Evolutionary conservation across 2,113 vertebrate species (phyloP).

Genomic region (Nibea coibor): DNA sequence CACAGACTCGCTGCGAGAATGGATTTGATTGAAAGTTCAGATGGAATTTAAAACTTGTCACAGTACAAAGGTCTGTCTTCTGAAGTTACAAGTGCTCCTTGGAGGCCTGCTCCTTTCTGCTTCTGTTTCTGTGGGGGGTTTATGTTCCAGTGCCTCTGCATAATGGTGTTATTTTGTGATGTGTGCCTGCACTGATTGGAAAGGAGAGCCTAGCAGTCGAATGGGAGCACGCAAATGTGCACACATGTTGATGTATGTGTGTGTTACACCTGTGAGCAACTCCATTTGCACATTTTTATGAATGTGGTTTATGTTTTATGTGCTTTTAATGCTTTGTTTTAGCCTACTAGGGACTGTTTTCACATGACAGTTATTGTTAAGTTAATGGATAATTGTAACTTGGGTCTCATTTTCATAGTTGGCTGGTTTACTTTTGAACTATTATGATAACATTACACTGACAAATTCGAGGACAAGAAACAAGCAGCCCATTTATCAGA

Average conservation of each 20-base stretch:
- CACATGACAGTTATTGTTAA: conserved; percentile 13
- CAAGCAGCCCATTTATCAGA: background rate
- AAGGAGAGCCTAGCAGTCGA: background rate
- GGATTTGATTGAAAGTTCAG: conserved; percentile 72
- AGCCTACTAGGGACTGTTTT: background rate
- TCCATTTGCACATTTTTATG: conserved; percentile 35
- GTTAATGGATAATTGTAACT: background rate
- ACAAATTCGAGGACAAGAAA: background rate
- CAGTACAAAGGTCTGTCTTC: conserved; percentile 57
- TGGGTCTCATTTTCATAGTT: background rate
- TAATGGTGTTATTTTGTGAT: conserved; percentile 46
- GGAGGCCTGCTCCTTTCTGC: conserved; percentile 32
- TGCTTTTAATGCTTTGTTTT: conserved; percentile 32
- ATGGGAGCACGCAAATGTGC: conserved; percentile 8
- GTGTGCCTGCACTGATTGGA: conserved; percentile 51
- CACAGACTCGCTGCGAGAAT: conserved; percentile 15
- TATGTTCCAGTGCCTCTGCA: conserved; percentile 43
- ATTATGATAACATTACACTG: background rate
- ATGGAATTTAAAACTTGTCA: conserved; percentile 65
- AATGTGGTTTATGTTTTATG: conserved; percentile 7
- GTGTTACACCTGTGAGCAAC: conserved; percentile 29
- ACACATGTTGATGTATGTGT: background rate
- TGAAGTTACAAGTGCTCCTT: conserved; percentile 55
- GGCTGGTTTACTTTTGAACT: no score
- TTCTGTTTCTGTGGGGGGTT: conserved; percentile 24